Base-by-base conservation (phyloP, 2,797 vertebrate genomes). In the Naso thynnoides region DNA sequence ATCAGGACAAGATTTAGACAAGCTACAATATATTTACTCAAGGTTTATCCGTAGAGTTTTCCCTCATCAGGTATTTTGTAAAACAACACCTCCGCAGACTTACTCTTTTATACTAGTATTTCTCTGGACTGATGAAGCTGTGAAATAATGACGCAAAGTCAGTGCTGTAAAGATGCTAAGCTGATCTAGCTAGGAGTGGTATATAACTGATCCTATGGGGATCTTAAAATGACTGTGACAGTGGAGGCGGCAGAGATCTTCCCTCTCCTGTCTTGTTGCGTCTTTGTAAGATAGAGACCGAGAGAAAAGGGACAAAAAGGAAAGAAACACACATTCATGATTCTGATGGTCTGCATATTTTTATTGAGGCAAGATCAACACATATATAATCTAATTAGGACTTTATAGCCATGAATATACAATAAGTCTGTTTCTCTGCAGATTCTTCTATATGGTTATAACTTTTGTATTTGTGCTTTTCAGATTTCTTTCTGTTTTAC, bases 171-270 rank as follows among this genome's bases (percentile, higher is more conserved):
- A 53, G 49, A 33, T 66, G 64, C 62, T 36, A 49, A 60, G 57
- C 36, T 54, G 64, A 78, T 62, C n/a, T n/a, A n/a, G n/a, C 31
- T 60, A 60, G 0, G 6, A 49, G 31, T 27, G 45, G 44, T 70
- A 73, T 55, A 71, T 58, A 67, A 27, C 59, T 18, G 74, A 80
- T 69, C 57, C 26, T 38, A 74, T 70, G 61, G 31, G 45, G 31
- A 77, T 77, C 54, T 74, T 85, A 62, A 76, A 75, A 85, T 61
- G 26, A 55, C 45, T 76, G 60, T 70, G 47, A 78, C 72, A 50
- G 68, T 14, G 68, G 31, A 78, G 66, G 64, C 73, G 64, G 70
- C 33, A 73, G 48, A 49, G 61, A 33, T 74, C 49, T 47, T 42
- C 57, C 38, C 76, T 76, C 58, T 57, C 45, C 8, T 74, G 38